Evolutionary conservation across 1,140 invertebrate genomes (phyloP).

Genomic region (Drosophila melanica): DNA sequence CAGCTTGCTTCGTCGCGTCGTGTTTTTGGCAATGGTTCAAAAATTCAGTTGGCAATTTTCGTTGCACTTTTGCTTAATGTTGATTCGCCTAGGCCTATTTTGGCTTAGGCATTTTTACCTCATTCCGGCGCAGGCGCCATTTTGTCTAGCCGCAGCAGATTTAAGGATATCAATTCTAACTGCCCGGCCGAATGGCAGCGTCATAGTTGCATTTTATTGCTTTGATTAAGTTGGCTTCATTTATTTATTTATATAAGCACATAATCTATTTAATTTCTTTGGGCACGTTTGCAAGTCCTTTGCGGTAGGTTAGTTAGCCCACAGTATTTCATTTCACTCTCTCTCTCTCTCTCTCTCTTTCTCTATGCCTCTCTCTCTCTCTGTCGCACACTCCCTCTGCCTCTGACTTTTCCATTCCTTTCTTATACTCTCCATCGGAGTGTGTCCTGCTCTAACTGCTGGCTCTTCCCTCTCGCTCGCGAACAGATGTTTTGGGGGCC

Average conservation of each 20-base stretch:
- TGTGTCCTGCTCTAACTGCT: conserved; percentile 13
- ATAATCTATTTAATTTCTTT: conserved; percentile 45
- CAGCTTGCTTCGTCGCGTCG: conserved; percentile 46
- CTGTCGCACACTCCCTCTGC: not conserved
- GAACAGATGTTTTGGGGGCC: conserved; percentile 48
- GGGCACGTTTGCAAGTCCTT: conserved; percentile 35
- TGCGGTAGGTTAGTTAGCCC: conserved; percentile 74
- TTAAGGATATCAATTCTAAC: conserved; percentile 16
- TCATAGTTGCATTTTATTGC: not conserved
- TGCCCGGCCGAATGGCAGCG: not conserved
- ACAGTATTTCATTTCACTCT: conserved; percentile 13
- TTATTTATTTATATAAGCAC: conserved; percentile 32
- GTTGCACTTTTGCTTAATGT: conserved; percentile 71
- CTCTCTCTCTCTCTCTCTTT: not conserved
- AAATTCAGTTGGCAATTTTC: conserved; percentile 51
- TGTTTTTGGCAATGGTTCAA: conserved; percentile 67
- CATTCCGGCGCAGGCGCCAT: conserved; percentile 65
- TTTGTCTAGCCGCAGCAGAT: conserved; percentile 27
- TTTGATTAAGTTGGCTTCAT: conserved; percentile 36
- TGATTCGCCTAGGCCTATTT: conserved; percentile 77
- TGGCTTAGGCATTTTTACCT: conserved; percentile 39
- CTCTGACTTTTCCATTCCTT: not conserved
- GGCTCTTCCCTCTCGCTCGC: conserved; percentile 36
- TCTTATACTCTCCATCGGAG: not conserved
- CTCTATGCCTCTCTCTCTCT: conserved; percentile 1